These are phyloP conservation scores for Vanacampus margaritifer DNA, from an alignment of 2,113 vertebrate genomes.

Conservation along the genomic window DNA sequence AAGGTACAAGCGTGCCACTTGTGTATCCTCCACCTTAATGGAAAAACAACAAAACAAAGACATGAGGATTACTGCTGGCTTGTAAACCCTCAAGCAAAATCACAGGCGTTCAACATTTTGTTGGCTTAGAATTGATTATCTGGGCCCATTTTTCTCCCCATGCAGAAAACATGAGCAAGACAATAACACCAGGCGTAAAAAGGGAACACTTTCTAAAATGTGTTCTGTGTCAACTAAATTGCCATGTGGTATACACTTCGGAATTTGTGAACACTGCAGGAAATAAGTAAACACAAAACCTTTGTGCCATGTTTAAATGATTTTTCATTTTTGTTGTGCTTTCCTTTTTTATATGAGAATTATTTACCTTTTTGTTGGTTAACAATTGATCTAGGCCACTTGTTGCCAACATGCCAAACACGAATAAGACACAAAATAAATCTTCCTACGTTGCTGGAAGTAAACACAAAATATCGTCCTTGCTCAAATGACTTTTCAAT, in stretches of 20 bases:
- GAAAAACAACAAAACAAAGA: slow-evolving; percentile 10
- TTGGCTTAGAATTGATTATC: neutral
- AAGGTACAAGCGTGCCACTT: slow-evolving; percentile 85
- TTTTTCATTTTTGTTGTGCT: neutral
- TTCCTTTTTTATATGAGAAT: neutral
- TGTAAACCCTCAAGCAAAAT: neutral
- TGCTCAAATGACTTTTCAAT: neutral
- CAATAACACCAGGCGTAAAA: neutral
- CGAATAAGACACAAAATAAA: neutral
- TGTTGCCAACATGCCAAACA: neutral
- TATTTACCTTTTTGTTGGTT: neutral
- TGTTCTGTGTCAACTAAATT: neutral
- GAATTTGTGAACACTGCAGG: neutral
- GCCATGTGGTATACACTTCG: no score
- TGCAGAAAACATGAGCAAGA: neutral
- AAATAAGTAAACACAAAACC: neutral
- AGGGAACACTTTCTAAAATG: neutral
- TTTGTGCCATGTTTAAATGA: neutral
- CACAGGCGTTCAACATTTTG: neutral
- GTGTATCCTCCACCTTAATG: slow-evolving; percentile 84
- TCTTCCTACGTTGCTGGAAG: neutral
- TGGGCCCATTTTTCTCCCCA: neutral
- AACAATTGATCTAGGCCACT: neutral
- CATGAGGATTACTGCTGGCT: neutral
- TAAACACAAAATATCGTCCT: neutral